Conservation (phyloP, 1,140 invertebrate species). For the Hirudo medicinalis region DNA sequence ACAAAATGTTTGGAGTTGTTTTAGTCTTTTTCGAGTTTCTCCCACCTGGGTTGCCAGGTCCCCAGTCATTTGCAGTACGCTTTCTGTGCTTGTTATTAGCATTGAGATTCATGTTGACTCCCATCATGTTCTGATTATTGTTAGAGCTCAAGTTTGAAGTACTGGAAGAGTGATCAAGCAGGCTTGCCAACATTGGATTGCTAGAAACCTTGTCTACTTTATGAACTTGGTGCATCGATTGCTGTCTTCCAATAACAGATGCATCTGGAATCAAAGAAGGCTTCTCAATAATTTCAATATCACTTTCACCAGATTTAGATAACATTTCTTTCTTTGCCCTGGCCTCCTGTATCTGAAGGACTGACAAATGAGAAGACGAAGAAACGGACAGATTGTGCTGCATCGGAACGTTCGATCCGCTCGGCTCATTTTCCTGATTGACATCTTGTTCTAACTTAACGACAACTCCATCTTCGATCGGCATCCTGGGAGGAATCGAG, state of each 20-base stretch:
- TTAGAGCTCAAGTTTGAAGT: conserved; percentile 3
- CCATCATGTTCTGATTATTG: no score
- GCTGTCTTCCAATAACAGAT: background rate
- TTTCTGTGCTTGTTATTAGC: no score
- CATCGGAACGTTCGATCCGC: no score
- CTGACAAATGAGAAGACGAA: no score
- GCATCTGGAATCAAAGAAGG: background rate
- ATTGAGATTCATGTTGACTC: no score
- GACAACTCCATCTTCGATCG: no score
- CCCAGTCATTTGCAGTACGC: background rate
- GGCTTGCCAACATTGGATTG: conserved; percentile 35
- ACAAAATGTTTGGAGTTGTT: background rate
- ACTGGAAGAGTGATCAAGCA: conserved; percentile 30
- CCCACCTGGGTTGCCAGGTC: background rate
- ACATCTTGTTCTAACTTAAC: no score
- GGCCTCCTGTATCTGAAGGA: background rate
- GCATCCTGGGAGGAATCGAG: no score
- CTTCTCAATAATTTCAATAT: conserved; percentile 1
- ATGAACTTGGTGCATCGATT: background rate
- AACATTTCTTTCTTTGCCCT: background rate
- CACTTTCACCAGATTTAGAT: background rate
- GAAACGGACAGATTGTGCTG: no score
- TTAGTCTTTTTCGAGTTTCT: conserved; percentile 2
- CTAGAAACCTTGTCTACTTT: conserved; percentile 25
- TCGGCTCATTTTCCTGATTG: no score